Evolutionary conservation across 2,113 vertebrate species (phyloP), one percentile per base, ranked within the genome.

Genomic region (Dicaeum eximium): DNA sequence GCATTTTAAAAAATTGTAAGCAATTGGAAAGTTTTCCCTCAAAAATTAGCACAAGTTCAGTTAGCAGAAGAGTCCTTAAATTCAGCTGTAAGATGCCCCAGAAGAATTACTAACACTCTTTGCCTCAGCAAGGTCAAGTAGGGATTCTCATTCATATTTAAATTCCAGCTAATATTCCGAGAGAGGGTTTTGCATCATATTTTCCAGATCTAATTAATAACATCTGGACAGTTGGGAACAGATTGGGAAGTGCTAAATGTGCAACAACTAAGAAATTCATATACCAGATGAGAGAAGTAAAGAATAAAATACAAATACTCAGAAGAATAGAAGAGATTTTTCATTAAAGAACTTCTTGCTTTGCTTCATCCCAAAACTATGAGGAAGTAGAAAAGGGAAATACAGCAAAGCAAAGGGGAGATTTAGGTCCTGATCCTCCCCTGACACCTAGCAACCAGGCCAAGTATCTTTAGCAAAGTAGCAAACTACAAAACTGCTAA

Each of bases 151-250:
- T 91, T 88, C 64, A 83, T 94, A 94, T 84, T 97, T 90, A 94
- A 94, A 89, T 86, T 70, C 35, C 40, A 61, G 60, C 42, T 90
- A 92, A 88, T 65, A 90, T 72, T 80, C 79, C 69, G 48, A 78
- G 11, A 86, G 10, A 88, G 4, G 9, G 13, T 22, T 88, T 96
- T 87, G 58, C 73, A 86, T 87, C 66, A 53, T 86, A 79, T 90
- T 95, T 91, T 91, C n/a, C 30, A 90, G 78, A 81, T 80, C 50
- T 95, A 96, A 96, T 97, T 90, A 96, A 96, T 94, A 88, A 93
- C 72, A 95, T 88, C 72, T 94, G 91, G 82, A 80, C 86, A 97
- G 65, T 8, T 82, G n/a, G 77, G 44, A 95, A 80, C 65, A 91
- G 57, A 88, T 66, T 91, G 62, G 71, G 66, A 90, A 90, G 57